Base-by-base conservation (phyloP, 2,888 invertebrate genomes). In the Lasioglossum pauxillum region DNA sequence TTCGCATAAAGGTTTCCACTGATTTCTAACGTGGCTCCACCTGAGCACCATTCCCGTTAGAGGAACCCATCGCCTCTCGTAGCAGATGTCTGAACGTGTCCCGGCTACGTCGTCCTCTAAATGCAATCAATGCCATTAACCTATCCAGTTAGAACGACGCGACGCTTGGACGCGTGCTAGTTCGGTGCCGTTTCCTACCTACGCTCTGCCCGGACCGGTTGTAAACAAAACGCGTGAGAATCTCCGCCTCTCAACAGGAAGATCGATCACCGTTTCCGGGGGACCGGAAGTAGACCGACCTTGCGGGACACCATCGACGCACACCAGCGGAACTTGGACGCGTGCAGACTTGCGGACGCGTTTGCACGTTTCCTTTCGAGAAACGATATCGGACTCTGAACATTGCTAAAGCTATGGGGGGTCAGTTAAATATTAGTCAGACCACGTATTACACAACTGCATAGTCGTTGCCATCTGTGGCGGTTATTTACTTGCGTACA, bases 201-300 rank as follows among this genome's bases (percentile, higher is more conserved):
- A 19, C 10, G 67, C 0, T 12, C 19, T 19, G 35, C 5, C 7
- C 16, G 49, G 82, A 81, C 86, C 71, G 72, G 71, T 83, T 83
- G 75, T 74, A 67, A 78, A 75, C 49, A 72, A 67, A 78, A 78
- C 71, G 75, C 64, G 64, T 31, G 31, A 75, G 93, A 91, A 91
- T 92, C 93, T 92, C 92, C 93, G 91, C 92, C 91, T 93, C 94
- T 94, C 93, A 93, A 93, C 93, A 91, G 93, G 94, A 94, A 93
- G 94, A 93, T 94, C 93, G 93, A 92, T 90, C 35, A 8, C 49
- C 49, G 91, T 92, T 93, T 93, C 89, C 89, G 90, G 90, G 90
- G 91, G 91, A 94, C 94, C 95, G 95, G 95, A 95, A 95, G 93
- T 95, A 93, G 92, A 92, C 93, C 94, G 95, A 93, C 95, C 95